A percentile compares a stretch with the other conserved stretches of the same genome.
Evolutionary conservation across 2,888 invertebrate genomes (phyloP).

Genomic region (Amphimallon solstitiale): DNA sequence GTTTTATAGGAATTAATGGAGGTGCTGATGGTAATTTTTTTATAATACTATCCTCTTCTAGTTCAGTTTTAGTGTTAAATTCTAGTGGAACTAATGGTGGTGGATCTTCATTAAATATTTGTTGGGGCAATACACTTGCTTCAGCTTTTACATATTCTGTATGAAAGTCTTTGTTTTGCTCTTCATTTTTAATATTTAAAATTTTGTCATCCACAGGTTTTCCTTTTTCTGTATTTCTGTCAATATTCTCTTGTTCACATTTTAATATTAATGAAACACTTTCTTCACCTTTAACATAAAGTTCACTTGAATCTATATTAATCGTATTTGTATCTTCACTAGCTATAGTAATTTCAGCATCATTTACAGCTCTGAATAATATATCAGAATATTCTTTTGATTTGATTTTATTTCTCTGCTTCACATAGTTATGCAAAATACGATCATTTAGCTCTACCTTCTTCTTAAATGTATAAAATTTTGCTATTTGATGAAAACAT

Average conservation of each 20-base stretch:
- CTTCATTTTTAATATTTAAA: neutral
- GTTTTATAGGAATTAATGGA: slow-evolving; percentile 58
- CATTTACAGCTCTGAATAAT: slow-evolving; percentile 53
- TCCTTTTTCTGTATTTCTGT: neutral
- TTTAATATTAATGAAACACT: slow-evolving; percentile 44
- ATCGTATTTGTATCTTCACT: slow-evolving; percentile 41
- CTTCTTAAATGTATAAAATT: slow-evolving; percentile 60
- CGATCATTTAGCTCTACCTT: slow-evolving; percentile 59
- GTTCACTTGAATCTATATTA: neutral
- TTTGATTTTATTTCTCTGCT: slow-evolving; percentile 46
- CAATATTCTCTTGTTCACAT: slow-evolving; percentile 11
- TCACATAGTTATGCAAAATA: slow-evolving; percentile 54
- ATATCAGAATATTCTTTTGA: slow-evolving; percentile 49
- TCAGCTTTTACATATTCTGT: slow-evolving; percentile 16
- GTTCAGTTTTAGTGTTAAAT: slow-evolving; percentile 37
- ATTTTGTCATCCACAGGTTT: neutral
- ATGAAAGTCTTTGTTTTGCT: slow-evolving; percentile 2
- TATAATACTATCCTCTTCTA: neutral
- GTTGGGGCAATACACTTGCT: slow-evolving; percentile 14
- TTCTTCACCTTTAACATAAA: slow-evolving; percentile 45
- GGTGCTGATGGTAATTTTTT: slow-evolving; percentile 49
- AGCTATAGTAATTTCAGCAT: slow-evolving; percentile 51
- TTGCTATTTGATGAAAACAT: slow-evolving; percentile 61
- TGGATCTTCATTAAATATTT: slow-evolving; percentile 50
- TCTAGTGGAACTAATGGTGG: slow-evolving; percentile 58